phyloP scores from a whole-genome alignment of 2,113 vertebrate genomes.

The Panthera tigris region DNA sequence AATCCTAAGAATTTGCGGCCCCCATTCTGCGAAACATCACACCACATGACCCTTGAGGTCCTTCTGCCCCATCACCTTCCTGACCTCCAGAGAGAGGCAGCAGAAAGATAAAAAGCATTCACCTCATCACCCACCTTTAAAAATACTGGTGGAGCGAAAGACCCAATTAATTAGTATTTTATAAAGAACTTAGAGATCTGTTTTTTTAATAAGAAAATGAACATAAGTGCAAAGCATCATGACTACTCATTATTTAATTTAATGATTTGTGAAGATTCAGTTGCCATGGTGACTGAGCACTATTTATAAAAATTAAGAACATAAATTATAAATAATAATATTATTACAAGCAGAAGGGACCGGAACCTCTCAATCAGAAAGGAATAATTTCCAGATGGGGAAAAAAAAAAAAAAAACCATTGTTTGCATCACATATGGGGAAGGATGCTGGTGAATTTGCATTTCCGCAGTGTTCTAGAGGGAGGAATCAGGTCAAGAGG shows the following conservation, averaged over 20 bases:
- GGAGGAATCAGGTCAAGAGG: conserved; percentile 64
- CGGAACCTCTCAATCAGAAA: conserved; percentile 71
- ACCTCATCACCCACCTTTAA: not conserved
- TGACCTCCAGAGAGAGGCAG: not conserved
- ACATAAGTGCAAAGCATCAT: conserved; percentile 72
- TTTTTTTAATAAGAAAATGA: conserved; percentile 72
- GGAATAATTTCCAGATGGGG: conserved; percentile 67
- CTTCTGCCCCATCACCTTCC: not conserved
- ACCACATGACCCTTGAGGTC: not conserved
- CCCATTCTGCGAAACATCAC: not conserved
- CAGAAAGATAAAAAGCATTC: not conserved
- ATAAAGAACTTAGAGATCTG: conserved; percentile 47
- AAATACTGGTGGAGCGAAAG: not conserved
- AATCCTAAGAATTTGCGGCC: not conserved
- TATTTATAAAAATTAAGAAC: conserved; percentile 81
- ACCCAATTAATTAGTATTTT: conserved; percentile 52
- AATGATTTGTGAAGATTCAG: conserved; percentile 74
- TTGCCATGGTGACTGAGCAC: conserved; percentile 68
- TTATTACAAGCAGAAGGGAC: conserved; percentile 76
- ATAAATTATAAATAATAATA: conserved; percentile 82
- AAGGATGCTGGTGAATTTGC: not conserved
- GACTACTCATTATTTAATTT: conserved; percentile 77
- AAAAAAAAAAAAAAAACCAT: not conserved
- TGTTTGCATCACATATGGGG: conserved; percentile 17
- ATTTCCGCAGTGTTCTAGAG: not conserved